A percentile compares a stretch with the other conserved stretches of the same genome.
phyloP scores from a whole-genome alignment of 2,888 invertebrate species.

The Blastobasis lacticolella region DNA sequence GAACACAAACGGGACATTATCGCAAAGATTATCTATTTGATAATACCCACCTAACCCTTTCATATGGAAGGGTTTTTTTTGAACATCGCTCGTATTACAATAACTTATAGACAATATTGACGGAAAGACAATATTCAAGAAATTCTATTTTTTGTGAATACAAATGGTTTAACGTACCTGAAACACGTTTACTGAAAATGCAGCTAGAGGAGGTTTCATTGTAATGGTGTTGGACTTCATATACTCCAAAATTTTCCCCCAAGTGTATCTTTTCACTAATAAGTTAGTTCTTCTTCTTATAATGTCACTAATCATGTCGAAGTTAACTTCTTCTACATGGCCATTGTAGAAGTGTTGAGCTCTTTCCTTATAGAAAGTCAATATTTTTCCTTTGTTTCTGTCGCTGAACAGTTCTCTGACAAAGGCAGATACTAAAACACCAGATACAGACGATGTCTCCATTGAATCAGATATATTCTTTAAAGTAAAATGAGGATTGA shows the following conservation, averaged over 20 bases:
- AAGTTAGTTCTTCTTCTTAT: conserved; percentile 87
- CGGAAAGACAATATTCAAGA: too few relatives aligned
- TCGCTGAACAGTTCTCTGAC: conserved; percentile 89
- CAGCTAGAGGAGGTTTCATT: conserved; percentile 84
- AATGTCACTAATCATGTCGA: conserved; percentile 86
- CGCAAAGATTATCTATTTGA: too few relatives aligned
- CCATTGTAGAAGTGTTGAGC: conserved; percentile 91
- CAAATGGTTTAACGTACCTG: conserved; percentile 62
- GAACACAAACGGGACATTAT: too few relatives aligned
- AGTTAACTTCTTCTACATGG: conserved; percentile 88
- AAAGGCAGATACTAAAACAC: conserved; percentile 86
- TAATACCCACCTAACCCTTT: too few relatives aligned
- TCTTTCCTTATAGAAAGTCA: conserved; percentile 91
- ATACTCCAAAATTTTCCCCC: conserved; percentile 84
- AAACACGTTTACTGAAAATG: conserved; percentile 87
- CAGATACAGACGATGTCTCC: conserved; percentile 77
- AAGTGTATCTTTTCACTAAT: conserved; percentile 84
- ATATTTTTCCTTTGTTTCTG: conserved; percentile 83
- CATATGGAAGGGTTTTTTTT: too few relatives aligned
- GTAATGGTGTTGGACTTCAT: conserved; percentile 82
- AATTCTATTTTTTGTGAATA: too few relatives aligned
- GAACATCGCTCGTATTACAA: too few relatives aligned
- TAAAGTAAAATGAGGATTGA: conserved; percentile 90
- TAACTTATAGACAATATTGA: too few relatives aligned
- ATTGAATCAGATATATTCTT: conserved; percentile 90